Percentiles rank a stretch among this genome's conserved stretches.
These are phyloP conservation scores for Mastigias papua DNA, from an alignment of 30 jellyfish, hydroid and myxozoan species.

Conservation along the genomic window DNA sequence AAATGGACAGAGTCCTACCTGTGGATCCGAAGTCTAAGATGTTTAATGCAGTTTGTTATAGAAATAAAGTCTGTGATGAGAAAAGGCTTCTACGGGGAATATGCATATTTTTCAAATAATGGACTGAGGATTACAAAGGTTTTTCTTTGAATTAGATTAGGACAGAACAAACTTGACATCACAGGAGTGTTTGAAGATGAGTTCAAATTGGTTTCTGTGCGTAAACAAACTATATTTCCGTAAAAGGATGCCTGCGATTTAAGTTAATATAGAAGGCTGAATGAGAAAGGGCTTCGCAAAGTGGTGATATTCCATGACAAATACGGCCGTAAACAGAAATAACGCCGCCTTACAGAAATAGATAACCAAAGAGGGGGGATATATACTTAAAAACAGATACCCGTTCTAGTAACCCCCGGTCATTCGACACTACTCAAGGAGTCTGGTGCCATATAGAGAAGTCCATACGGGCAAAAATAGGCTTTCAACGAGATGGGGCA, in stretches of 20 bases:
- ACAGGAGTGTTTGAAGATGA: background rate
- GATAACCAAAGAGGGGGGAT: background rate
- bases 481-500: no score
- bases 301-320: background rate
- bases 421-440: background rate
- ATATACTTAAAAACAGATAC: no score
- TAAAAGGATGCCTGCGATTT: background rate
- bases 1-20: background rate
- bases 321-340: background rate
- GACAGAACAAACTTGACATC: background rate
- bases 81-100: background rate
- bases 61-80: background rate
- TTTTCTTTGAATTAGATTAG: background rate
- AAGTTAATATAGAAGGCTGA: background rate
- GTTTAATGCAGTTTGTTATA: background rate
- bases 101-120: background rate
- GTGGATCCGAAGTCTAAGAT: background rate
- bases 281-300: background rate
- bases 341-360: background rate
- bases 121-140: background rate
- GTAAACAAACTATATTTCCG: background rate
- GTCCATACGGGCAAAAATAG: no score
- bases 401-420: background rate
- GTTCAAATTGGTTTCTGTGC: background rate
- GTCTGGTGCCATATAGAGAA: no score